Evolutionary conservation across 2,113 vertebrate species (phyloP).

Genomic region (Elaphurus davidianus): DNA sequence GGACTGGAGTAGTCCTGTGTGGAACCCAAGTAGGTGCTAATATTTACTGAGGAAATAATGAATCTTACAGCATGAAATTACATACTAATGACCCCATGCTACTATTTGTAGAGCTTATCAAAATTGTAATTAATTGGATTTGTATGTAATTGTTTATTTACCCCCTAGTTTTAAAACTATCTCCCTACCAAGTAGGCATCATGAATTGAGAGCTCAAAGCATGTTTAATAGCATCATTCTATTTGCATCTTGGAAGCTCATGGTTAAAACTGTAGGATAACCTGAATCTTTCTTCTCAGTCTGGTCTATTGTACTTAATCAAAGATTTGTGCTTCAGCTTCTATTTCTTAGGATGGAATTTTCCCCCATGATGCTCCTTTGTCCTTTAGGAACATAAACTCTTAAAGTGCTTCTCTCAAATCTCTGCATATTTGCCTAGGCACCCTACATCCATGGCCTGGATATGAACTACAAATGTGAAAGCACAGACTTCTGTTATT

Average conservation of each 20-base stretch:
- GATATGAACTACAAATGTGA: background rate
- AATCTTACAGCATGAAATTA: background rate
- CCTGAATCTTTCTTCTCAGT: background rate
- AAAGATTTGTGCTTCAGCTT: background rate
- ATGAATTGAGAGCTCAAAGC: background rate
- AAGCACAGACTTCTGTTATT: background rate
- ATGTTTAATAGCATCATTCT: background rate
- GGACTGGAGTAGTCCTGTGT: background rate
- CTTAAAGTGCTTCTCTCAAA: background rate
- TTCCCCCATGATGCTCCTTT: background rate
- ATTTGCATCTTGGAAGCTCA: background rate
- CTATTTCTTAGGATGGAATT: background rate
- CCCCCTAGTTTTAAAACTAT: background rate
- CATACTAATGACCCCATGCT: background rate
- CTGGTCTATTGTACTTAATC: background rate
- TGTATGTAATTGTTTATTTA: background rate
- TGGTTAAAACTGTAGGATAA: background rate
- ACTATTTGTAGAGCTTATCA: background rate
- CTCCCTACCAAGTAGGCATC: background rate
- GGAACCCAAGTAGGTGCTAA: background rate
- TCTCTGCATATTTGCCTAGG: background rate
- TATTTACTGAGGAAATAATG: background rate
- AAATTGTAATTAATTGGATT: background rate
- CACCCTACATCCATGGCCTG: background rate
- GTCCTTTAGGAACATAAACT: background rate